phyloP scores from a whole-genome alignment of 2,113 vertebrate genomes.

The Paralichthys olivaceus region DNA sequence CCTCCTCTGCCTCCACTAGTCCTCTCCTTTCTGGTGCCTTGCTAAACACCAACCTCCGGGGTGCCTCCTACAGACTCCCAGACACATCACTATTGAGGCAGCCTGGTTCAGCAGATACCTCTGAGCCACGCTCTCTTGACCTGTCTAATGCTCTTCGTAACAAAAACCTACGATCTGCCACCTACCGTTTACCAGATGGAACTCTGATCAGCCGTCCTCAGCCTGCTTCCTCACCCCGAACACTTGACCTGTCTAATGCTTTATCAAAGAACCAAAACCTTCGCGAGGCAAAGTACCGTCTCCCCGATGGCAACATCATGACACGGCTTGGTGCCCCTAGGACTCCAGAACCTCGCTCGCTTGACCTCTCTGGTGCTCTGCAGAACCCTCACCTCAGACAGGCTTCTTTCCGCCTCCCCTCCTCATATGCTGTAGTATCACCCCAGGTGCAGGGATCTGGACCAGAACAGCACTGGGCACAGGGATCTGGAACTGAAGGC shows the following conservation, averaged over 20 bases:
- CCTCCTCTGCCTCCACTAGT: conserved; percentile 29
- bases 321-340: conserved; percentile 61
- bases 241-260: conserved; percentile 70
- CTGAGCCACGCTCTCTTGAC: conserved; percentile 55
- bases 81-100: conserved; percentile 54
- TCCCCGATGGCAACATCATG: conserved; percentile 69
- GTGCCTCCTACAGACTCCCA: conserved; percentile 77
- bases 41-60: conserved; percentile 69
- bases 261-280: conserved; percentile 73
- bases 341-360: conserved; percentile 56
- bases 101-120: conserved; percentile 39
- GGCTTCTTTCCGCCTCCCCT: conserved; percentile 67
- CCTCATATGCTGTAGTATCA: conserved; percentile 90
- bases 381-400: conserved; percentile 66
- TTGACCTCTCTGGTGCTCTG: conserved; percentile 71
- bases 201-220: conserved; percentile 60
- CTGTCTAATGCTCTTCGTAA: conserved; percentile 74
- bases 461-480: conserved; percentile 83
- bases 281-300: conserved; percentile 70
- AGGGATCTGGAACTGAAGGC: conserved; percentile 71
- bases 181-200: conserved; percentile 69
- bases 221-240: conserved; percentile 24
- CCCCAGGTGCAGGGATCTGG: conserved; percentile 88
- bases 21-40: conserved; percentile 77
- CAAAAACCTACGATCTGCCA: conserved; percentile 57